These are phyloP conservation scores for Capra hircus DNA, from an alignment of 2,113 vertebrate genomes.

Conservation along the genomic window DNA sequence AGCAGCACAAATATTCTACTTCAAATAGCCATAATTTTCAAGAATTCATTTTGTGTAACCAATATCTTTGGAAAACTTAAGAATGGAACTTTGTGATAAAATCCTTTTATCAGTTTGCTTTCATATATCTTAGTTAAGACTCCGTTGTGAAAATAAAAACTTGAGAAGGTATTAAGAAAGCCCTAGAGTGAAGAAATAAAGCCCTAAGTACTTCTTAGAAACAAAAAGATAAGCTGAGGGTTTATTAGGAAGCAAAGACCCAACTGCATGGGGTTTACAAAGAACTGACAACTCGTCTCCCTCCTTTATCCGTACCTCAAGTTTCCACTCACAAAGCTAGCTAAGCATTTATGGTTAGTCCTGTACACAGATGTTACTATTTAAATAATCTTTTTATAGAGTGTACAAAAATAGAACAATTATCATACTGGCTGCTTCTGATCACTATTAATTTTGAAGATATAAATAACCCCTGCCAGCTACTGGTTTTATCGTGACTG, in stretches of 20 bases:
- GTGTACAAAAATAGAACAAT: background rate
- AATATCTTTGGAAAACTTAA: conserved; percentile 1
- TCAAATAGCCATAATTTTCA: background rate
- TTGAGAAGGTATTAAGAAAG: background rate
- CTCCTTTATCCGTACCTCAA: background rate
- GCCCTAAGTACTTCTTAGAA: background rate
- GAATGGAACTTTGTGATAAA: background rate
- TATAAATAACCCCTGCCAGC: background rate
- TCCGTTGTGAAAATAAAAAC: background rate
- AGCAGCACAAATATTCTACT: background rate
- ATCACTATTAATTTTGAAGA: conserved; percentile 24
- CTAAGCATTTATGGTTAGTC: background rate
- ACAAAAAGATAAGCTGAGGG: background rate
- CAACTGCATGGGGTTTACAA: background rate
- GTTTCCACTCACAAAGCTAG: background rate
- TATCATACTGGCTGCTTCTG: background rate
- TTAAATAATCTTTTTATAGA: conserved; percentile 34
- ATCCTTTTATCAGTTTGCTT: background rate
- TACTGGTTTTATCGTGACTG: conserved; percentile 1
- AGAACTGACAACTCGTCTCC: background rate
- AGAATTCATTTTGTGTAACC: background rate
- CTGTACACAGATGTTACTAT: background rate
- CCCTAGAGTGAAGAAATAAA: background rate
- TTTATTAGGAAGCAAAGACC: background rate
- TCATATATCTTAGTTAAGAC: background rate